phyloP scores from a whole-genome alignment of 2,113 vertebrate species.

The Shinisaurus crocodilurus region DNA sequence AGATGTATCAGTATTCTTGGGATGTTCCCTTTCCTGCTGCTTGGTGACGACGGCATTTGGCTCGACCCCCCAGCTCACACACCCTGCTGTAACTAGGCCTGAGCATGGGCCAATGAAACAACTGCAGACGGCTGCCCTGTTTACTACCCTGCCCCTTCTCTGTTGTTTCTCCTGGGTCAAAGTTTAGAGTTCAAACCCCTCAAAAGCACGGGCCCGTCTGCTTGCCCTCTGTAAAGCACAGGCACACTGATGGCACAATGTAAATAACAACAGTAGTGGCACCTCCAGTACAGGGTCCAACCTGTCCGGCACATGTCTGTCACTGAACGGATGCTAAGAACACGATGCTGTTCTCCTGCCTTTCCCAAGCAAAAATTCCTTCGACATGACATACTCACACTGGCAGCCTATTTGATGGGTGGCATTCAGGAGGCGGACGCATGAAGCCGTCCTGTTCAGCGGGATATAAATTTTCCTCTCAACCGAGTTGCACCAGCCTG shows the following conservation, averaged over 20 bases:
- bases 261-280: no score
- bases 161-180: background rate
- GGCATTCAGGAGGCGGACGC: conserved; percentile 93
- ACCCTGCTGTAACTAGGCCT: no score
- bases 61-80: background rate
- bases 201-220: background rate
- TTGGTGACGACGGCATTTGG: no score
- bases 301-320: background rate
- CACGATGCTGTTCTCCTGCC: no score
- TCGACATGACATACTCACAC: conserved; percentile 82
- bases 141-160: background rate
- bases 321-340: no score
- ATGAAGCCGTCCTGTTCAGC: conserved; percentile 87
- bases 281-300: background rate
- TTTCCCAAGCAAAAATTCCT: background rate
- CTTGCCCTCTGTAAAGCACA: background rate
- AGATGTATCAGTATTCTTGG: no score
- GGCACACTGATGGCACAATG: no score
- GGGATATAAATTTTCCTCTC: conserved; percentile 94
- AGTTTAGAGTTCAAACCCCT: background rate
- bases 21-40: fast-evolving
- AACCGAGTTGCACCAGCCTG: conserved; percentile 82
- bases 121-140: no score
- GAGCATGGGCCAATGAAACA: background rate
- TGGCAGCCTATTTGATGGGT: conserved; percentile 98